A percentile compares a stretch with the other conserved stretches of the same genome.
phyloP scores from a whole-genome alignment of 2,888 invertebrate genomes.

The Hemaris fuciformis region DNA sequence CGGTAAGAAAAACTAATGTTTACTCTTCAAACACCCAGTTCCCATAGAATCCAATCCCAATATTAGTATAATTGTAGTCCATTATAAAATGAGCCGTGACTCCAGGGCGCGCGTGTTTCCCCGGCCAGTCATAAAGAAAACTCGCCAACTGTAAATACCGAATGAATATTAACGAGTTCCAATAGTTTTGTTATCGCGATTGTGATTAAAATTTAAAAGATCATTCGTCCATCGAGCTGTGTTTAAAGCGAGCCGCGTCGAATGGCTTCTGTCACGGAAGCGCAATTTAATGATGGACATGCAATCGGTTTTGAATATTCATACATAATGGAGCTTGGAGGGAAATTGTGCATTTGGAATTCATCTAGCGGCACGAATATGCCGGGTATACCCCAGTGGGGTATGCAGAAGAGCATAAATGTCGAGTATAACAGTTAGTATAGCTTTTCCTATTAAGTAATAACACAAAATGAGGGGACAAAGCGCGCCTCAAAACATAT shows the following conservation, averaged over 20 bases:
- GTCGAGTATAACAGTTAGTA: too few species aligned
- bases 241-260: constrained; percentile 44
- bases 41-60: not conserved
- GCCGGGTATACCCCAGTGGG: not conserved
- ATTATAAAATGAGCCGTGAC: not conserved
- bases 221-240: constrained; percentile 37
- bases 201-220: constrained; percentile 33
- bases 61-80: not conserved
- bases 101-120: not conserved
- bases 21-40: not conserved
- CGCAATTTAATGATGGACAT: constrained; percentile 34
- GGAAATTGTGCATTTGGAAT: not conserved
- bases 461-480: too few species aligned
- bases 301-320: constrained; percentile 31
- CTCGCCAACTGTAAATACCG: not conserved
- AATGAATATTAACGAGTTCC: constrained; percentile 26
- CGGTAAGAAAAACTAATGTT: too few species aligned
- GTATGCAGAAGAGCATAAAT: too few species aligned
- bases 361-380: too few species aligned
- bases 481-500: too few species aligned
- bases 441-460: too few species aligned
- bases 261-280: constrained; percentile 44
- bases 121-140: not conserved
- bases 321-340: not conserved
- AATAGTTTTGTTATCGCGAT: constrained; percentile 27